Evolutionary conservation across 1,140 invertebrate genomes (phyloP).

Genomic region (Diorhabda elongata): DNA sequence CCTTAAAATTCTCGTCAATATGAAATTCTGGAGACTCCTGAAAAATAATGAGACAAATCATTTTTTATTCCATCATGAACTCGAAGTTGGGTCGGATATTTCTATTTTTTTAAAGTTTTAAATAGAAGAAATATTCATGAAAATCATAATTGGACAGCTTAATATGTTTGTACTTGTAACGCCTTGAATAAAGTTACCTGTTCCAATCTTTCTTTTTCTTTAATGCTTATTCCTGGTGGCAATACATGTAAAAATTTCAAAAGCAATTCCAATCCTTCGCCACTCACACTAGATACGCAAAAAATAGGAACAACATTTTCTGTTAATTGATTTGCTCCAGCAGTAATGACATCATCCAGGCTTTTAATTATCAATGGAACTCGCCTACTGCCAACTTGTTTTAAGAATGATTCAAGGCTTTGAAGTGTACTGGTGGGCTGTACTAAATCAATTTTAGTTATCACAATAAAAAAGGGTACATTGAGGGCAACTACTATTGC

Average conservation of each 20-base stretch:
- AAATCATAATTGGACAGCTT: no score
- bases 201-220: constrained; percentile 69
- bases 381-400: constrained; percentile 47
- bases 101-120: no score
- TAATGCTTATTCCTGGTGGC: constrained; percentile 64
- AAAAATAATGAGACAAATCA: constrained; percentile 22
- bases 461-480: constrained; percentile 84
- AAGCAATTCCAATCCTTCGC: constrained; percentile 74
- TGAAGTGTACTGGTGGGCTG: constrained; percentile 56
- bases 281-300: constrained; percentile 91
- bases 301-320: constrained; percentile 82
- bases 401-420: constrained; percentile 64
- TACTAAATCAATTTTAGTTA: constrained; percentile 86
- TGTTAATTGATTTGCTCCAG: constrained; percentile 58
- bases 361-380: constrained; percentile 64
- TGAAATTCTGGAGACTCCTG: constrained; percentile 80
- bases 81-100: no score
- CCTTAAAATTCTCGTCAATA: constrained; percentile 88
- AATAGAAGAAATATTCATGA: no score
- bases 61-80: no score
- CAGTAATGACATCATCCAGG: constrained; percentile 70
- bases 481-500: constrained; percentile 77
- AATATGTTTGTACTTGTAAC: no score
- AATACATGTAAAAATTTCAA: constrained; percentile 74
- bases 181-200: constrained; percentile 46